Evolutionary conservation across 2,888 invertebrate genomes (phyloP), one percentile per base, ranked within the genome.

Genomic region (Caenorhabditis becei): DNA sequence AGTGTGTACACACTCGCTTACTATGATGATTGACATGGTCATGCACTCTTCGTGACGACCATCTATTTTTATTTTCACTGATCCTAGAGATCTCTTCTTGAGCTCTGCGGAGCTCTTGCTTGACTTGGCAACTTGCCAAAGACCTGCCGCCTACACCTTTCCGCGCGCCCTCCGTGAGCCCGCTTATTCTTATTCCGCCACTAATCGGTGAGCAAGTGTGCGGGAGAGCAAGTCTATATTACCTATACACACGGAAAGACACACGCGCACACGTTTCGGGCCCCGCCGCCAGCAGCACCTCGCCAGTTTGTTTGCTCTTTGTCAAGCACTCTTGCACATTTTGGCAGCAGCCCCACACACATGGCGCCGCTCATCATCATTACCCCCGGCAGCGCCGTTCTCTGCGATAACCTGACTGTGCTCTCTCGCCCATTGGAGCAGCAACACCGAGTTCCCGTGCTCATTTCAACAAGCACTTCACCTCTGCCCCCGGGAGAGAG

Each of bases 401-500:
- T 72, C 28, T 66, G 51, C 63, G 58, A 65, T 74, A 74, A 74
- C 74, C 74, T 66, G 74, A 41, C 74, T 56, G 71, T 62, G 53
- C 63, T 41, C n/a, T 56, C 4, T 51, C 11, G 23, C 51, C 24
- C 24, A n/a, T n/a, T n/a, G 58, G 69, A 51, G 51, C 49, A 59
- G 49, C 23, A 56, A 67, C 56, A 67, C 28, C 49, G 35, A 62
- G 61, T 62, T 53, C 53, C 49, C 62, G 72, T 66, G 44, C 63
- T 66, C 65, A 63, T 59, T 66, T 74, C 74, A 74, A 74, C 74
- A 74, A 74, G 65, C 74, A 74, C 74, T 74, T 74, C 74, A 74
- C 74, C 74, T 74, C 53, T 74, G 74, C 74, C 74, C 74, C 58
- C 41, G 20, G 28, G 56, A 44, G 49, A 53, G n/a, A n/a, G n/a